Conservation (phyloP, 2,888 invertebrate species). For the Plagiodera versicolora region DNA sequence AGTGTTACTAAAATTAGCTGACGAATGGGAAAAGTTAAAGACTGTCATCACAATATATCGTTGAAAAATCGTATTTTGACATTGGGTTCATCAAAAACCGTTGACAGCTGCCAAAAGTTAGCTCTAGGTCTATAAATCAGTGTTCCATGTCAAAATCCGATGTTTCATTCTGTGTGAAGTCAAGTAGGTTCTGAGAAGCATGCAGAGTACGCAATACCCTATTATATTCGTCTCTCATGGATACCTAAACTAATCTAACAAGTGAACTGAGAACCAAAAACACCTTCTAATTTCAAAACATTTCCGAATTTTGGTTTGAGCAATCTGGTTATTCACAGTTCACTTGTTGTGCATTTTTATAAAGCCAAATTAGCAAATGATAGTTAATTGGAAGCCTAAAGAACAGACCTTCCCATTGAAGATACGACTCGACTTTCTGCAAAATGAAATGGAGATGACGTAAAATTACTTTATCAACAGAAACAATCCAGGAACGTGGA, state of each 20-base stretch:
- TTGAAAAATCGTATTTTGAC: no score
- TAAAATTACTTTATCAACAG: not conserved
- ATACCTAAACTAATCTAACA: not conserved
- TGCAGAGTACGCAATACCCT: not conserved
- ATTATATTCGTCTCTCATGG: not conserved
- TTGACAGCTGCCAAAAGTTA: no score
- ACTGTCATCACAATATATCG: no score
- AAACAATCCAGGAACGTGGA: not conserved
- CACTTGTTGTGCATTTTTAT: not conserved
- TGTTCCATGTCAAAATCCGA: no score
- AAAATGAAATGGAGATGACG: constrained; percentile 46
- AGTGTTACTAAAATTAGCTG: not conserved
- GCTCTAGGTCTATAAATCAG: no score
- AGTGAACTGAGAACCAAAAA: not conserved
- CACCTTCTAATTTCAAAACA: no score
- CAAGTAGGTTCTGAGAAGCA: not conserved
- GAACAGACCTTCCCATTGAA: constrained; percentile 56
- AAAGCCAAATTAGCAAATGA: constrained; percentile 21
- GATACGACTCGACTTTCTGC: constrained; percentile 54
- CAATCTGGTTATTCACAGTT: no score
- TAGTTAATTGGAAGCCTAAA: constrained; percentile 27
- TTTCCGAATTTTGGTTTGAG: no score
- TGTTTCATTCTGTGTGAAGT: no score
- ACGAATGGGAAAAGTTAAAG: not conserved
- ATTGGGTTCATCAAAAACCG: no score